phyloP scores from a whole-genome alignment of 2,888 invertebrate species.

The Pristionchus fissidentatus region DNA sequence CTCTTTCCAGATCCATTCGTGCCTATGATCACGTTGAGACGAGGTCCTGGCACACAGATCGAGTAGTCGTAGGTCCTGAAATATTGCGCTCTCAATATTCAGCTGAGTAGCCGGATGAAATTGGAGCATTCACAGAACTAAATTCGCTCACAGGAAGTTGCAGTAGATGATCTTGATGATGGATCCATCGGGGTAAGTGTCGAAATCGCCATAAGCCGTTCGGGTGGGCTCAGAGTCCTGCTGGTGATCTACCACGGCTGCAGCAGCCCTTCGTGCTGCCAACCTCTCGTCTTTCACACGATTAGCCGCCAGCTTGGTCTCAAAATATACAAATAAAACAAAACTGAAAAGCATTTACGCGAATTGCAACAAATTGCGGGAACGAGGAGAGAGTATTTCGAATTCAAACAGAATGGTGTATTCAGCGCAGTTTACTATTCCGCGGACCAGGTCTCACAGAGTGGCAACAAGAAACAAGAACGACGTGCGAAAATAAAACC shows the following conservation, averaged over 20 bases:
- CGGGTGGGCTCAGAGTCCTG: neutral
- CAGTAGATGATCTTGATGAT: conserved; percentile 61
- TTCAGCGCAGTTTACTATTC: too few species aligned
- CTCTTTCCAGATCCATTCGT: conserved; percentile 72
- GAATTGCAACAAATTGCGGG: too few species aligned
- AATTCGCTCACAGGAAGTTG: conserved; percentile 60
- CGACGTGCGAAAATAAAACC: neutral
- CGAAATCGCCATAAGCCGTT: conserved; percentile 29
- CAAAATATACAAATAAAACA: neutral
- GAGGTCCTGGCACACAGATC: conserved; percentile 59
- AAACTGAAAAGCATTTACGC: too few species aligned
- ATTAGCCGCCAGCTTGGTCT: conserved; percentile 13
- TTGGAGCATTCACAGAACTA: neutral
- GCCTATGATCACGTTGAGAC: conserved; percentile 70
- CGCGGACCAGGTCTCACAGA: too few species aligned
- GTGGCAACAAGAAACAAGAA: neutral
- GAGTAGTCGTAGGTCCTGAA: conserved; percentile 68
- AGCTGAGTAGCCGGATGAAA: neutral
- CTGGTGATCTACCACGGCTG: neutral
- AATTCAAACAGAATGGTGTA: too few species aligned
- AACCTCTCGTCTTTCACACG: conserved; percentile 6
- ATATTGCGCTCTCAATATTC: neutral
- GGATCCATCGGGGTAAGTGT: conserved; percentile 56
- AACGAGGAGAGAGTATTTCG: too few species aligned
- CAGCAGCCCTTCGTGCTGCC: neutral